phyloP scores from a whole-genome alignment of 2,888 invertebrate genomes.

The Cephus spinipes region DNA sequence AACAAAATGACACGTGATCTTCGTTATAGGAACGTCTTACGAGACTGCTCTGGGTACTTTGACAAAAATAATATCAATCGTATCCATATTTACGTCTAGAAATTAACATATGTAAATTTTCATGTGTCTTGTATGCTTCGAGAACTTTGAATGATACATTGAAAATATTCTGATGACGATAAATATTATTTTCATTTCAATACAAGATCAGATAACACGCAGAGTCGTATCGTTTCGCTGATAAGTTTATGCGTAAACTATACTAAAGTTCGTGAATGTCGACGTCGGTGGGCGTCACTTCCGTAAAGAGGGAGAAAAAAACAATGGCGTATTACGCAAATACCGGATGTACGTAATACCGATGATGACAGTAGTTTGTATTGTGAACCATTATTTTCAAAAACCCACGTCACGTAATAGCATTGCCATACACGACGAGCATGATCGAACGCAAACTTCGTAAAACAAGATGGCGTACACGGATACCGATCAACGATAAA shows the following conservation, averaged over 20 bases:
- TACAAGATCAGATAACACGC: neutral
- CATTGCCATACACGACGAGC: neutral
- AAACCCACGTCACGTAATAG: neutral
- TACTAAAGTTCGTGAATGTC: neutral
- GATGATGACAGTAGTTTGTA: neutral
- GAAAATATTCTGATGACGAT: neutral
- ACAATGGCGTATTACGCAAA: neutral
- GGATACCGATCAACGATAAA: neutral
- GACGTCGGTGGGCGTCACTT: neutral
- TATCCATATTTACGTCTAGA: too few species aligned
- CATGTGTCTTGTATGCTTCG: neutral
- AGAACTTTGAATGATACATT: neutral
- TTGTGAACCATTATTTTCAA: neutral
- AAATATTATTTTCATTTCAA: neutral
- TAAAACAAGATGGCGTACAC: neutral
- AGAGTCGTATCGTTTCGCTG: neutral
- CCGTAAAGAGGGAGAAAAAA: neutral
- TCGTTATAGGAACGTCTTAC: neutral
- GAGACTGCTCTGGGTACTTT: neutral
- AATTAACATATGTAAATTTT: too few species aligned
- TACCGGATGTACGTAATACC: neutral
- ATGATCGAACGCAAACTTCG: neutral
- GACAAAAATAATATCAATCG: neutral
- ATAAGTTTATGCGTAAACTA: neutral
- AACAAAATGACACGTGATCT: neutral